Evolutionary conservation across 1,140 invertebrate species (phyloP), one percentile per base, ranked within the genome.

Genomic region (Nasonia giraulti): DNA sequence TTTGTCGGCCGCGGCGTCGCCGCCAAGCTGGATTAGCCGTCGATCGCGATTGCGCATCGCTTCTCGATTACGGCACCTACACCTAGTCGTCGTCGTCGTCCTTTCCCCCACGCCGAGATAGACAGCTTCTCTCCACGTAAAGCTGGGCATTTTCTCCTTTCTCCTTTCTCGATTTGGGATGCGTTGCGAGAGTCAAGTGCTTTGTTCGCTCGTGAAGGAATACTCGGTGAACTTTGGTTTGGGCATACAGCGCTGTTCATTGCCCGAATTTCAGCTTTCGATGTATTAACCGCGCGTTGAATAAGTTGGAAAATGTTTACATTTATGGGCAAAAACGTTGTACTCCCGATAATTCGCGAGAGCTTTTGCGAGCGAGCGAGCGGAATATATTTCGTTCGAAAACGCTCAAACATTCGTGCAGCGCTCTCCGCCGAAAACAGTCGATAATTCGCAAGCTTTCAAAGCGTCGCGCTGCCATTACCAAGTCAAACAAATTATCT

Each of bases 41-140:
- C 33, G 69, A 55, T 40, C 69, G 83, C 31, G 78, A 80, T 85
- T 81, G 79, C 83, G 83, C 83, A 81, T 81, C 78, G 84, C 14
- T 68, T 40, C 73, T 50, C 73, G 69, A 80, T 85, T 85, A 55
- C 80, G 23, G 80, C 85, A 82, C 83, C 83, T 80, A 75, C 31
- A 12, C 37, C 20, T 47, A 2, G 8, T 81, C 50, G 23, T 31
- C 33, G 77, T 5, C 31, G 12, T 23, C 20, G 50, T 62, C 27
- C 77, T 74, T 37, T 33, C 71, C 14, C 71, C 27, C 71, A 75
- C 73, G 27, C 37, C 2, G 5, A n/a, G 12, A n/a, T 31, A 71
- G 20, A 33, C 27, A 71, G 68, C 55, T 6, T 17, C 11, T 68
- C 27, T 33, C 10, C 27, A 33, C 27, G 6, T 71, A 31, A 27